A percentile compares a stretch with the other conserved stretches of the same genome.
Conservation (phyloP, 1,140 invertebrate genomes). For the Drosophila leontia region DNA sequence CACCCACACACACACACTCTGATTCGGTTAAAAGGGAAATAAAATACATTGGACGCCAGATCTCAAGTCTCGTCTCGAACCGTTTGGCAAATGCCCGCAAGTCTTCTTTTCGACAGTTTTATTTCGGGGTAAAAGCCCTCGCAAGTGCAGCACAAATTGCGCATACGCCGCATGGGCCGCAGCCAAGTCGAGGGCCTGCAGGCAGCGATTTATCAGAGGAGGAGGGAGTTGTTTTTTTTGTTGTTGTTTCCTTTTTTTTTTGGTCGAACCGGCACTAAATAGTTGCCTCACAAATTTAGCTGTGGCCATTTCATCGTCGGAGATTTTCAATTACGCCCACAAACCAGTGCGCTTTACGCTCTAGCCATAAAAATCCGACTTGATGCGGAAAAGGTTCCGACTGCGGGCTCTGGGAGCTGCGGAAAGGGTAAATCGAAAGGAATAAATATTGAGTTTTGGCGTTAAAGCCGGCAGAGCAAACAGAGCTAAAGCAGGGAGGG, state of each 20-base stretch:
- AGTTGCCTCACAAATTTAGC: constrained; percentile 75
- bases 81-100: constrained; percentile 76
- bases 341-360: constrained; percentile 52
- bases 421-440: constrained; percentile 63
- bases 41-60: constrained; percentile 57
- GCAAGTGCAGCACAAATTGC: constrained; percentile 71
- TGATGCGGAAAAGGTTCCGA: constrained; percentile 56
- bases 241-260: neutral
- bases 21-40: constrained; percentile 15
- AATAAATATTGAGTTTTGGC: constrained; percentile 81
- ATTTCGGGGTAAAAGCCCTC: constrained; percentile 45
- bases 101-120: constrained; percentile 75
- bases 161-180: constrained; percentile 68
- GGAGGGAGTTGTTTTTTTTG: neutral
- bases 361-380: constrained; percentile 71
- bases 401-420: neutral
- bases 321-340: constrained; percentile 79
- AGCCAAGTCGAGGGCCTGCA: constrained; percentile 20
- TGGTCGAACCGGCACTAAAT: constrained; percentile 61
- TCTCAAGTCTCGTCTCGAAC: constrained; percentile 35
- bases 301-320: constrained; percentile 51
- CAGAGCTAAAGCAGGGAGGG: constrained; percentile 17
- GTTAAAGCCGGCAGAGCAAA: constrained; percentile 66
- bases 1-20: neutral
- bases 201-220: constrained; percentile 58